Conservation (phyloP, 2,888 invertebrate genomes). For the Himalopsyche anomala region DNA sequence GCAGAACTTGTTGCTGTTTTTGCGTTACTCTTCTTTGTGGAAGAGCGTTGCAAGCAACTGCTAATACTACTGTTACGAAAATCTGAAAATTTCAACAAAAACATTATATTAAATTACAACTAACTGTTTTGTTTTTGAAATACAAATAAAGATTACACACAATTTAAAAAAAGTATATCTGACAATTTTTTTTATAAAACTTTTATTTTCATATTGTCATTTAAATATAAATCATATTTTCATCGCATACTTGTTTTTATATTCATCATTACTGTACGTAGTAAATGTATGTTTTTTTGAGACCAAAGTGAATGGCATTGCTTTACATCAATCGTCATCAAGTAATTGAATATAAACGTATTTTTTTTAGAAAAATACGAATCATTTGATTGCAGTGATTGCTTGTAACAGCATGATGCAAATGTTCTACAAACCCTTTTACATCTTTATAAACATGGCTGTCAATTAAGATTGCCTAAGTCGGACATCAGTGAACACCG, state of each 20-base stretch:
- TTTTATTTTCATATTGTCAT: too few relatives aligned
- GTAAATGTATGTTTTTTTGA: too few relatives aligned
- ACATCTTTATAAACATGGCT: conserved; percentile 1
- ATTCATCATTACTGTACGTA: too few relatives aligned
- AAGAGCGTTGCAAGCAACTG: conserved; percentile 71
- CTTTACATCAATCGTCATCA: neutral
- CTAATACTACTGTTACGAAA: conserved; percentile 70
- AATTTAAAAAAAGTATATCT: too few relatives aligned
- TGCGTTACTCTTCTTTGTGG: conserved; percentile 73
- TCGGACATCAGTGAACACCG: conserved; percentile 9
- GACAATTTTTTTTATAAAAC: too few relatives aligned
- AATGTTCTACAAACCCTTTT: neutral
- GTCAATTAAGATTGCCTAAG: conserved; percentile 46
- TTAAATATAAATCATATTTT: too few relatives aligned
- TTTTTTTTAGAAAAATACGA: neutral
- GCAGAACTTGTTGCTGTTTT: conserved; percentile 71
- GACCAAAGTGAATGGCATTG: too few relatives aligned
- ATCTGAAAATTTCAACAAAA: conserved; percentile 70
- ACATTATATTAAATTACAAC: neutral
- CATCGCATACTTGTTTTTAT: too few relatives aligned
- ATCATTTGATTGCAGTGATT: neutral
- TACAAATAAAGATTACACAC: too few relatives aligned
- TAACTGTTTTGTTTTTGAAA: too few relatives aligned
- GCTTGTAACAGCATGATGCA: neutral
- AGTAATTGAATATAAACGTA: neutral